Percentiles rank a stretch among this genome's conserved stretches.
Conservation (phyloP, 2,113 vertebrate species). For the Dicrurus megarhynchus region DNA sequence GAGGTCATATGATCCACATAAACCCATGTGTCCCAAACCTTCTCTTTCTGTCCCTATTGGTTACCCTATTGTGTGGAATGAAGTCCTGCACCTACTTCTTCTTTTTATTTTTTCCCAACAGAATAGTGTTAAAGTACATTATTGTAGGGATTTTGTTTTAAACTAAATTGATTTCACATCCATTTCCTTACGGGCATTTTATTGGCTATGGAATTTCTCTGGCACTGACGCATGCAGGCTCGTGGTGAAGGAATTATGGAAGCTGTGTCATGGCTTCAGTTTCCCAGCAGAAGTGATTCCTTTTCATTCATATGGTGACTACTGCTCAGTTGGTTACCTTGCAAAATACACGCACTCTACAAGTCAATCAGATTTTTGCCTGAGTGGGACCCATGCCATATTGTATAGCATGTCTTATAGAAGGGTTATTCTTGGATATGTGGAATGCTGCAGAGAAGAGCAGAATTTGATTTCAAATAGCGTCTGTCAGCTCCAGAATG, state of each 20-base stretch:
- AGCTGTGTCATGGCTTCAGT: conserved; percentile 15
- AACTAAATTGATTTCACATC: conserved; percentile 4
- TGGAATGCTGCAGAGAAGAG: conserved; percentile 19
- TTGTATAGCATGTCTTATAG: background rate
- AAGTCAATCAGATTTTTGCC: conserved; percentile 14
- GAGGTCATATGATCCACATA: conserved; percentile 7
- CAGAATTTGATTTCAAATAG: conserved; percentile 38
- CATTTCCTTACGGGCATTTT: background rate
- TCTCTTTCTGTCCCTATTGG: background rate
- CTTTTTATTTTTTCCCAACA: background rate
- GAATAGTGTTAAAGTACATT: background rate
- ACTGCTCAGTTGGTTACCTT: conserved; percentile 42
- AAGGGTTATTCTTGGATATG: conserved; percentile 27
- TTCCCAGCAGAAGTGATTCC: conserved; percentile 33
- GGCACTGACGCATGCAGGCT: conserved; percentile 2
- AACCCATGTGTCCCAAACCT: conserved; percentile 31
- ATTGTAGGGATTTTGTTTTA: background rate
- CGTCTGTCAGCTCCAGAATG: conserved; percentile 2
- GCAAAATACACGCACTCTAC: background rate
- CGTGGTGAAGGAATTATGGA: conserved; percentile 40
- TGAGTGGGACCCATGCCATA: conserved; percentile 28
- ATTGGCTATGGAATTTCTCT: background rate
- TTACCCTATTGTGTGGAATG: background rate
- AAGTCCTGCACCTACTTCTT: background rate
- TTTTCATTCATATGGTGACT: conserved; percentile 58